Evolutionary conservation across 2,113 vertebrate species (phyloP).

Genomic region (Oceanodroma tethys): DNA sequence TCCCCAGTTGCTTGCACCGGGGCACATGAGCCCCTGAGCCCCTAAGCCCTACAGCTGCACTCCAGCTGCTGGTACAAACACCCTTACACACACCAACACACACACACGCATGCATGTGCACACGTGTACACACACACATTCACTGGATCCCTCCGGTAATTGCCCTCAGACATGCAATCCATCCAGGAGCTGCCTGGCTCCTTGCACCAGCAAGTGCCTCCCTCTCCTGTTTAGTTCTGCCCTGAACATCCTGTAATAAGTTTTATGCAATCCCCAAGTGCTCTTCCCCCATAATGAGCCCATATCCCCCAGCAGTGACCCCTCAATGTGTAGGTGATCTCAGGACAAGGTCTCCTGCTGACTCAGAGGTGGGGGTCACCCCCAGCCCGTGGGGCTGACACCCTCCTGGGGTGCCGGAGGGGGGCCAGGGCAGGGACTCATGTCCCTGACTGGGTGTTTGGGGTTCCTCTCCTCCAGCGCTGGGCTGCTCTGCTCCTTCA

Average conservation of each 20-base stretch:
- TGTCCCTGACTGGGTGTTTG: neutral
- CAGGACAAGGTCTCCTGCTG: neutral
- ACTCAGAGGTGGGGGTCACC: neutral
- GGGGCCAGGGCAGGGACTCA: neutral
- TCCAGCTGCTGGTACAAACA: neutral
- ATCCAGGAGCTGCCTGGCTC: neutral
- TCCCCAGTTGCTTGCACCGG: neutral
- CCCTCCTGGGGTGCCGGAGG: neutral
- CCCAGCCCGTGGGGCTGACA: neutral
- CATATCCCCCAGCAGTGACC: neutral
- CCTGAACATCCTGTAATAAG: neutral
- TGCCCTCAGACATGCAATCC: neutral
- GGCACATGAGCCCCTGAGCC: no score
- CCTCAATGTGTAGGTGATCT: neutral
- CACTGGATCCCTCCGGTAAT: neutral
- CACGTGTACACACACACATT: neutral
- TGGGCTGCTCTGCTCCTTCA: neutral
- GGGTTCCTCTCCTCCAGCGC: rapidly evolving
- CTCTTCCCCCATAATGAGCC: neutral
- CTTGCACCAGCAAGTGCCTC: neutral
- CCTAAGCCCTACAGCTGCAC: rapidly evolving
- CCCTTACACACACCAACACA: neutral
- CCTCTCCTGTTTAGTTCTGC: neutral
- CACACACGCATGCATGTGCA: rapidly evolving
- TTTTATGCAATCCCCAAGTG: neutral